These are phyloP conservation scores for Eidolon helvum DNA, from an alignment of 2,113 vertebrate species.

Conservation along the genomic window DNA sequence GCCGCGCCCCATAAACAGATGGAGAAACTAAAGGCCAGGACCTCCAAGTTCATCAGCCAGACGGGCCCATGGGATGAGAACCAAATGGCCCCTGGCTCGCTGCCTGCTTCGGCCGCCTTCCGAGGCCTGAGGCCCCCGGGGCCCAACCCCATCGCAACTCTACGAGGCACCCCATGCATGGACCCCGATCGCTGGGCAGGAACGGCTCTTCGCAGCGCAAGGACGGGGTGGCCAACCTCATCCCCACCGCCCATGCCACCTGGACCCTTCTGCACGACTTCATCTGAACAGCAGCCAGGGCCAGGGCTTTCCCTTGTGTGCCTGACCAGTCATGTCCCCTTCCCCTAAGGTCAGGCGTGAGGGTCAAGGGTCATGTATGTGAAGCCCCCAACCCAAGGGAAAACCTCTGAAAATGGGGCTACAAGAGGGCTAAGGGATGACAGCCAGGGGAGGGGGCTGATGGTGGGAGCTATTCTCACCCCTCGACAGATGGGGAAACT, in stretches of 20 bases:
- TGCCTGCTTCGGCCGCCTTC: not conserved
- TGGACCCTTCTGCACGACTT: not conserved
- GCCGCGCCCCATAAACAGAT: not conserved
- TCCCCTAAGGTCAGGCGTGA: not conserved
- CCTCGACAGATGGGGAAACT: not conserved
- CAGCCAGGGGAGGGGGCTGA: not conserved
- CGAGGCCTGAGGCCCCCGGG: not conserved
- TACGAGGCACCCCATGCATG: not conserved
- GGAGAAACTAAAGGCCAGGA: not conserved
- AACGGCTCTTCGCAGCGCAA: not conserved
- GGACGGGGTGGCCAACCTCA: not conserved
- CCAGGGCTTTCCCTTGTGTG: not conserved
- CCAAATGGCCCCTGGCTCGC: not conserved
- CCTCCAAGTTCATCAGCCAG: not conserved
- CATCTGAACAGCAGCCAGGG: accelerated
- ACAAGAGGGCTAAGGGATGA: not conserved
- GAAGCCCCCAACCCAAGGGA: not conserved
- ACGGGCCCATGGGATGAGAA: accelerated
- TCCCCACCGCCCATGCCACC: not conserved
- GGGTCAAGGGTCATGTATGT: not conserved
- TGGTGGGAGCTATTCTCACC: not conserved
- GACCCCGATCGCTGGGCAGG: not conserved
- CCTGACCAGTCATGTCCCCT: not conserved
- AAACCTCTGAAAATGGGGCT: not conserved
- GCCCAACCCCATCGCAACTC: too few relatives aligned